Percentiles rank a stretch among this genome's conserved stretches.
phyloP scores from a whole-genome alignment of 1,140 invertebrate genomes.

The Periplaneta americana region DNA sequence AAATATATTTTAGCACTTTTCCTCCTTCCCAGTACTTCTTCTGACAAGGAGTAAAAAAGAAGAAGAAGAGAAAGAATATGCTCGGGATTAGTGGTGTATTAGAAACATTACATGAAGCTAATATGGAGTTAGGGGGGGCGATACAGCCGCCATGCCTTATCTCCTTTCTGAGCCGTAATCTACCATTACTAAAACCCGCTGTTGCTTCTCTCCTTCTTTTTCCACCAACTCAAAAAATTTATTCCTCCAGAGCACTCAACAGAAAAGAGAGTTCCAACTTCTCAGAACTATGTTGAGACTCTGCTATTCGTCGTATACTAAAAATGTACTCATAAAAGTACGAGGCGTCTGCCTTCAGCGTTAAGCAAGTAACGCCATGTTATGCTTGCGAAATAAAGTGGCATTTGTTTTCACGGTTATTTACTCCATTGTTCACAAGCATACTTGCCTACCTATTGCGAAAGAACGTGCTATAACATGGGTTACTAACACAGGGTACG shows the following conservation, averaged over 20 bases:
- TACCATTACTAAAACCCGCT: neutral
- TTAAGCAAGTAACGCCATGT: no score
- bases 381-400: no score
- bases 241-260: neutral
- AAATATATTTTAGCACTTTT: neutral
- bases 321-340: no score
- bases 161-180: neutral
- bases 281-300: no score
- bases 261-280: neutral
- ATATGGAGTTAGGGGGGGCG: neutral
- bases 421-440: no score
- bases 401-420: no score
- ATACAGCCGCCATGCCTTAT: neutral
- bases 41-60: neutral
- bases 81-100: neutral
- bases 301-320: no score
- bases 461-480: no score
- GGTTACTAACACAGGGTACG: no score
- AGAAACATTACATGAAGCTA: neutral
- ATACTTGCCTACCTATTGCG: no score
- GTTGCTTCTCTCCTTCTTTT: neutral
- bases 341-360: no score
- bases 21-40: neutral
- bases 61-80: neutral
- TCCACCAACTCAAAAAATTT: neutral